phyloP scores from a whole-genome alignment of 2,888 invertebrate genomes.

The Anthophora plumipes region DNA sequence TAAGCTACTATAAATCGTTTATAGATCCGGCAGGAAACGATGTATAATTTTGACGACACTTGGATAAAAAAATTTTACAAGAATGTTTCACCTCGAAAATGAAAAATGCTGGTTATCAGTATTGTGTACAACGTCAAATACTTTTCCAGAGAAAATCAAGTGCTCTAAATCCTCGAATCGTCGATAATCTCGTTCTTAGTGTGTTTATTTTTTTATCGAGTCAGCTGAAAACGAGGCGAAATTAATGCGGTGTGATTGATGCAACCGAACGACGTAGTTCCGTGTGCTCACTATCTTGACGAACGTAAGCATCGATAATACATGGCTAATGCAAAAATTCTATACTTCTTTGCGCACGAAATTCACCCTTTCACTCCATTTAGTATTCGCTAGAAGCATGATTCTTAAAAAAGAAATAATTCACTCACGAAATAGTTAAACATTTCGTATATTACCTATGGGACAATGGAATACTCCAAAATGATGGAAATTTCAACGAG shows the following conservation, averaged over 20 bases:
- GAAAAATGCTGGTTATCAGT: conserved; percentile 10
- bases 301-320: conserved; percentile 21
- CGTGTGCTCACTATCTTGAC: background rate
- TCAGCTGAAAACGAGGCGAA: conserved; percentile 16
- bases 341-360: background rate
- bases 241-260: conserved; percentile 59
- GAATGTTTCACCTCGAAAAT: conserved; percentile 17
- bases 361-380: background rate
- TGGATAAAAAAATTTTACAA: conserved; percentile 17
- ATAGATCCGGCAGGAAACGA: conserved; percentile 10
- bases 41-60: conserved; percentile 17
- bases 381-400: too few relatives aligned
- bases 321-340: background rate
- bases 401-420: too few relatives aligned
- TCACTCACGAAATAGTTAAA: too few relatives aligned
- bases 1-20: conserved; percentile 42
- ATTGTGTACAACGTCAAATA: conserved; percentile 53
- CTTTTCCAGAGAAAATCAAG: conserved; percentile 53
- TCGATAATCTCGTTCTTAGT: conserved; percentile 57
- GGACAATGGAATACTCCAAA: too few relatives aligned
- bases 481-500: too few relatives aligned
- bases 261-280: conserved; percentile 30
- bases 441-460: too few relatives aligned
- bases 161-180: conserved; percentile 43
- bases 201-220: conserved; percentile 22